Conservation (phyloP, 2,113 vertebrate genomes). For the Nycticorax nycticorax region DNA sequence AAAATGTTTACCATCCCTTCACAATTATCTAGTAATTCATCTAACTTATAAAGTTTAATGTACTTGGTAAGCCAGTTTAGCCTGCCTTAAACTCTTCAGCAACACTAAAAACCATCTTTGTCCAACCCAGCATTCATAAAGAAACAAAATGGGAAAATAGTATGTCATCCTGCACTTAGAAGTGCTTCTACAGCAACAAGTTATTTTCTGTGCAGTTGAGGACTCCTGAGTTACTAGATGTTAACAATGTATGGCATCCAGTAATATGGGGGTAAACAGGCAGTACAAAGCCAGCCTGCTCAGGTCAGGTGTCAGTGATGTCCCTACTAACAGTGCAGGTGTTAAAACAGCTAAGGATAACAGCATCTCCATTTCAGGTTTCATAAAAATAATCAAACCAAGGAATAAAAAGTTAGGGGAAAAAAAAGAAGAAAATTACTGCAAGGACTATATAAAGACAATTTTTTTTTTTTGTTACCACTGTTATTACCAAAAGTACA, state of each 20-base stretch:
- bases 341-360: not conserved
- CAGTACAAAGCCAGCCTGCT: not conserved
- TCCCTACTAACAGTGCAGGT: not conserved
- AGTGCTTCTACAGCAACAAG: not conserved
- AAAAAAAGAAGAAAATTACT: not conserved
- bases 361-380: not conserved
- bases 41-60: not conserved
- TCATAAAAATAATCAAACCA: not conserved
- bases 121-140: not conserved
- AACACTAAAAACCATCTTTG: not conserved
- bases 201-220: not conserved
- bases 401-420: not conserved
- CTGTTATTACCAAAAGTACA: not conserved
- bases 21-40: not conserved
- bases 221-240: not conserved
- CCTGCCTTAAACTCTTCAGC: not conserved
- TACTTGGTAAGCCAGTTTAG: not conserved
- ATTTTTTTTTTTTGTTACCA: not conserved
- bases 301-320: accelerated
- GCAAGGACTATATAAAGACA: not conserved
- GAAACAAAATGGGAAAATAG: not conserved
- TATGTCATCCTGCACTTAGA: not conserved
- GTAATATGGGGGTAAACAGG: not conserved
- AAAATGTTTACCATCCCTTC: not conserved
- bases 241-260: not conserved